These are phyloP conservation scores for Periparus ater DNA, from an alignment of 2,797 vertebrate genomes.

Conservation along the genomic window DNA sequence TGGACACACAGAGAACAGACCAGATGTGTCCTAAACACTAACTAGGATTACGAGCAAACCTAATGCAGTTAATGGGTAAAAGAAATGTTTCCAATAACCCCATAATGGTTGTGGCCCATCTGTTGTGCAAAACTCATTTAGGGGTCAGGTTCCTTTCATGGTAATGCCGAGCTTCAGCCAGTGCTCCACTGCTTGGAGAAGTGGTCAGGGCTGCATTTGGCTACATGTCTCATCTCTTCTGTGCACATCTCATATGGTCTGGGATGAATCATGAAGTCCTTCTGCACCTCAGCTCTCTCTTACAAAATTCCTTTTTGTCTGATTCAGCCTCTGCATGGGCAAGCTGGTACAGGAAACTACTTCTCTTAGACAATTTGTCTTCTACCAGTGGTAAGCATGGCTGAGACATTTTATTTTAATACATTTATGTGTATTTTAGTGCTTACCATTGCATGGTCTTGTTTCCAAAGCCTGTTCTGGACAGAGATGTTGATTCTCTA, in stretches of 20 bases:
- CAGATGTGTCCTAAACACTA: neutral
- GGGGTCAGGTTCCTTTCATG: neutral
- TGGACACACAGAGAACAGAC: neutral
- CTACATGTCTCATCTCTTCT: neutral
- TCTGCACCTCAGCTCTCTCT: neutral
- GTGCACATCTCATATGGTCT: neutral
- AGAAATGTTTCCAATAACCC: neutral
- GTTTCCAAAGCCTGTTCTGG: slow-evolving; percentile 93
- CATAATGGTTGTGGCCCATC: neutral
- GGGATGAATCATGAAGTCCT: neutral
- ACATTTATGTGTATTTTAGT: neutral
- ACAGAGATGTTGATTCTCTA: slow-evolving; percentile 92
- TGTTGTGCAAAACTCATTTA: neutral
- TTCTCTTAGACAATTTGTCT: neutral
- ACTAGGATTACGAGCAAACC: neutral
- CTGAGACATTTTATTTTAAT: neutral
- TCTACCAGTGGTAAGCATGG: neutral
- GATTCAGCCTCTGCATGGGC: neutral
- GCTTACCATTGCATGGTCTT: slow-evolving; percentile 87
- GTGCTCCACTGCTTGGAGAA: neutral
- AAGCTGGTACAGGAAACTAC: neutral
- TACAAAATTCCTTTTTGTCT: neutral
- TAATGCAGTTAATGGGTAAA: neutral
- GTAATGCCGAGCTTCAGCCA: neutral
- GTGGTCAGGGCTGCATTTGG: neutral